A percentile compares a stretch with the other conserved stretches of the same genome.
phyloP scores from a whole-genome alignment of 2,888 invertebrate species.

The Leucophenga maculata region DNA sequence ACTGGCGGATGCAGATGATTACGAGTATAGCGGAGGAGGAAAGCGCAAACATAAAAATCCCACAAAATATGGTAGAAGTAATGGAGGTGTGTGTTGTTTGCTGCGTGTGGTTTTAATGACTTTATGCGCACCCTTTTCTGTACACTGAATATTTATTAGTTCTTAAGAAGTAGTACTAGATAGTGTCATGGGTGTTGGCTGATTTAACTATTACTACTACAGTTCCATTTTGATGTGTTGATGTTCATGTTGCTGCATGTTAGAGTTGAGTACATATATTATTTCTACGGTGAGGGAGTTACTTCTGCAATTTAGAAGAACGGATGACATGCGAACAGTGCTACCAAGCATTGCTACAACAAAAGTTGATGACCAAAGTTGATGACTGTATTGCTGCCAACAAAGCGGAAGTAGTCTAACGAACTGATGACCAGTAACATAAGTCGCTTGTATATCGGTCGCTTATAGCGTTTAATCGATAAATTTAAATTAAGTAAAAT shows the following conservation, averaged over 20 bases:
- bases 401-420: too few relatives aligned
- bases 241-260: background rate
- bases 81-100: constrained; percentile 70
- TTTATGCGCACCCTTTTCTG: constrained; percentile 65
- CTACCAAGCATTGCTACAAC: too few relatives aligned
- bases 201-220: constrained; percentile 26
- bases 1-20: constrained; percentile 49
- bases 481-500: constrained; percentile 17
- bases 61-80: constrained; percentile 72
- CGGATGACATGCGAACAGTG: too few relatives aligned
- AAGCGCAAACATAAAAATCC: constrained; percentile 67
- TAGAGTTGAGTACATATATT: background rate
- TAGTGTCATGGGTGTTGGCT: background rate
- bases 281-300: too few relatives aligned
- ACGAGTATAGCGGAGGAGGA: constrained; percentile 42
- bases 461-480: too few relatives aligned
- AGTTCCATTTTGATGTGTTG: background rate
- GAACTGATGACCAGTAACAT: too few relatives aligned
- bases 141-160: constrained; percentile 50
- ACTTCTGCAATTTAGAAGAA: too few relatives aligned
- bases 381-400: too few relatives aligned
- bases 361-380: too few relatives aligned
- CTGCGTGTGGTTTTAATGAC: constrained; percentile 68
- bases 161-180: constrained; percentile 43
- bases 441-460: too few relatives aligned